These are phyloP conservation scores for Acleris holmiana DNA, from an alignment of 2,888 invertebrate species.

Conservation along the genomic window DNA sequence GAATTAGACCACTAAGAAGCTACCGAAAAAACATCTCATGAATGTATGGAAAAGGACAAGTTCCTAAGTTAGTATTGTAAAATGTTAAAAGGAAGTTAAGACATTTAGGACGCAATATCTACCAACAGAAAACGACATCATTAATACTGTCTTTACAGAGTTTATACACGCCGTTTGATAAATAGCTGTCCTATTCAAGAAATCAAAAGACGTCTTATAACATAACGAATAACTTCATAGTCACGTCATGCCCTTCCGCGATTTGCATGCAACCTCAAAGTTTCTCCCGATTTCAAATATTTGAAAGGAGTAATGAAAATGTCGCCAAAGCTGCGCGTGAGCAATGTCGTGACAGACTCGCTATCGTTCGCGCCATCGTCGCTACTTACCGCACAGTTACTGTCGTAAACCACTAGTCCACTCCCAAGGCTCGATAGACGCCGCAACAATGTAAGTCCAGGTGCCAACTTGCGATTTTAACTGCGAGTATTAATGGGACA, in stretches of 20 bases:
- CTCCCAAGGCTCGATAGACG: conserved; percentile 3
- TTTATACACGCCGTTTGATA: background rate
- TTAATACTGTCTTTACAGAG: no score
- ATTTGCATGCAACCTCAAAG: conserved; percentile 26
- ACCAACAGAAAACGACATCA: no score
- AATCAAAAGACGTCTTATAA: conserved; percentile 10
- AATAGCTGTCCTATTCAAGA: background rate
- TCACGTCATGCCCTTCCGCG: conserved; percentile 18
- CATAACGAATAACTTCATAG: conserved; percentile 8
- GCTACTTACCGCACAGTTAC: conserved; percentile 32
- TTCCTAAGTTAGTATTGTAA: no score
- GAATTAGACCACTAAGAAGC: no score
- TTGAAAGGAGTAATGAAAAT: conserved; percentile 27
- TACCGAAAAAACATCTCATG: no score
- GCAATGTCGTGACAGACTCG: conserved; percentile 47
- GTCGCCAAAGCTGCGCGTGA: conserved; percentile 15
- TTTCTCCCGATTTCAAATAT: conserved; percentile 29
- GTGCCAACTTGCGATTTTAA: conserved; percentile 3
- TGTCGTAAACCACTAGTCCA: conserved; percentile 14
- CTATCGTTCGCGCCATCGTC: conserved; percentile 51
- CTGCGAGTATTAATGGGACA: background rate
- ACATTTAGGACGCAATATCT: no score
- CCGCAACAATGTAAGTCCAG: background rate
- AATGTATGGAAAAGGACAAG: no score
- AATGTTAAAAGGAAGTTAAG: no score